Evolutionary conservation across 1,140 invertebrate species (phyloP).

Genomic region (Plutomurus gul): DNA sequence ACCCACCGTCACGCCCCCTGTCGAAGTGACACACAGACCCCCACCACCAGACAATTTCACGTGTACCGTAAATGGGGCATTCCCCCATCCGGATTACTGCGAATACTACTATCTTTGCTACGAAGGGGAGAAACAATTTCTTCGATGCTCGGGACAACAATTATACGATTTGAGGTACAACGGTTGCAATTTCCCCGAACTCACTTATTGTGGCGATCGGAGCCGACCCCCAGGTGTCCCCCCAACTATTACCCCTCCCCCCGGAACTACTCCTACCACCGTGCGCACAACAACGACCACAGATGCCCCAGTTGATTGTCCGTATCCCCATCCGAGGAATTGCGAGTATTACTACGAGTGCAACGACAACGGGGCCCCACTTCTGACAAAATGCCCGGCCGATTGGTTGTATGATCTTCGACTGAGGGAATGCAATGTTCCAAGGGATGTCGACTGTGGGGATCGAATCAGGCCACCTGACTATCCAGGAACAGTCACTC

Average conservation of each 20-base stretch:
- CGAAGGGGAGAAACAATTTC: slow-evolving; percentile 8
- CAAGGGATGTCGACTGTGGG: not conserved
- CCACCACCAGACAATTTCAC: not conserved
- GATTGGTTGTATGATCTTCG: not conserved
- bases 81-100: slow-evolving; percentile 31
- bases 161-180: slow-evolving; percentile 37
- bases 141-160: not conserved
- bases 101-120: slow-evolving; percentile 43
- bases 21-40: not conserved
- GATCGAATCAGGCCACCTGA: not conserved
- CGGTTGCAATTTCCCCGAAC: slow-evolving; percentile 42
- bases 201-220: slow-evolving; percentile 32
- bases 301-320: not conserved
- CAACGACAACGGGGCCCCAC: not conserved
- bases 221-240: not conserved
- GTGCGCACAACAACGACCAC: not conserved
- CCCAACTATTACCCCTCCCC: not conserved
- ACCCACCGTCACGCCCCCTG: not conserved
- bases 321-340: not conserved
- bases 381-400: not conserved
- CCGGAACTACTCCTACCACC: not conserved
- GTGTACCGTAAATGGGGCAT: not conserved
- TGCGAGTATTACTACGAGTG: slow-evolving; percentile 16
- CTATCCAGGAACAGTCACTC: not conserved
- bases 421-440: not conserved